phyloP scores from a whole-genome alignment of 2,113 vertebrate species.

The Leptosomus discolor region DNA sequence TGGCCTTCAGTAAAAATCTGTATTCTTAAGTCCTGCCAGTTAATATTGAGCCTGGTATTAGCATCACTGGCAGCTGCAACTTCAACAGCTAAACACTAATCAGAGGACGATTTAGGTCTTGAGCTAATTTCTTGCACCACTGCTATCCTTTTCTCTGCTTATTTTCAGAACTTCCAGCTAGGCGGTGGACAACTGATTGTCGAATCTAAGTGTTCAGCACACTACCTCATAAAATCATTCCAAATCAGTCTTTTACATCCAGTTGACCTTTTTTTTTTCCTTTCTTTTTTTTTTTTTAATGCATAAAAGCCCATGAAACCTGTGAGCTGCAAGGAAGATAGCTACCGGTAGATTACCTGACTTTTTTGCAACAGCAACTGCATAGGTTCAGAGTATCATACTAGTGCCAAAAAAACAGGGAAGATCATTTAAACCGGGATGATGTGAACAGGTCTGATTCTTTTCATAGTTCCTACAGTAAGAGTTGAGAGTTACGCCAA shows the following conservation, averaged over 20 bases:
- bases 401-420: neutral
- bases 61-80: neutral
- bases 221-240: neutral
- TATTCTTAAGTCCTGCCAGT: neutral
- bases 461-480: neutral
- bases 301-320: neutral
- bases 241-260: neutral
- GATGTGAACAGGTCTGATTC: neutral
- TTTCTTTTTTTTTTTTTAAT: neutral
- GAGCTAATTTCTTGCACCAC: neutral
- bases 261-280: neutral
- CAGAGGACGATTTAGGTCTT: neutral
- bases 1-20: neutral
- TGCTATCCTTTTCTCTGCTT: neutral
- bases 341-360: neutral
- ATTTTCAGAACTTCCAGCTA: neutral
- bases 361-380: neutral
- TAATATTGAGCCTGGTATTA: neutral
- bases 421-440: neutral
- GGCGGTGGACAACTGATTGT: rapidly evolving
- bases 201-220: neutral
- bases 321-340: neutral
- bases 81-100: neutral
- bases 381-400: neutral
- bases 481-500: neutral